Base-by-base conservation (phyloP, 2,888 invertebrate genomes). In the Pogonocherus hispidulus region DNA sequence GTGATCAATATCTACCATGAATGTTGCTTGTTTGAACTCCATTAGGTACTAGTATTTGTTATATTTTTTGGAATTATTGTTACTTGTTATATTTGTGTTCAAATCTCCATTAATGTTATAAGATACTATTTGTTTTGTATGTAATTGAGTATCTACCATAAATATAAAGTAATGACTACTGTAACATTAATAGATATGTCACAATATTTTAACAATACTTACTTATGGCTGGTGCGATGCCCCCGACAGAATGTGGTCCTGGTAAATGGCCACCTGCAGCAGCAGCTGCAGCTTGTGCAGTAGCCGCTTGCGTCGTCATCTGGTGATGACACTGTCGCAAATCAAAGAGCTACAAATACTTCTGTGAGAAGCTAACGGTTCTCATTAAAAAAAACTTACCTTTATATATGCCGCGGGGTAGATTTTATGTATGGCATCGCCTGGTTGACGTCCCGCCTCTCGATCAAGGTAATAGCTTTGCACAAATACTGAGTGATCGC, bases 371-470 rank as follows among this genome's bases (percentile, higher is more conserved):
- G n/a, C n/a, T n/a, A n/a, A n/a, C n/a, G n/a, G n/a, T n/a, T n/a
- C n/a, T n/a, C n/a, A n/a, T n/a, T n/a, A 5, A n/a, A 6, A 14
- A 41, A 41, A 14, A 2, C 71, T 75, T 80, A 94, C 96, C 90
- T 98, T 99, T 74, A 98, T 97, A 83, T 96, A 97, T 60, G 98
- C 98, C 62, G 93, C 93, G 37, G 98, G 98, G 87, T 98, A 98
- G 76, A 99, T 97, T 89, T 99, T 99, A 86, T 99, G 99, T 20
- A 99, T 98, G 19, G 98, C 98, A 86, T 99, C 98, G 0, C 99
- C 98, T 0, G 99, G 98, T 63, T 96, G 94, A 59, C 98, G 88
- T 23, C 98, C 98, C 23, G 98, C 98, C 87, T 99, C 98, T 60
- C 98, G 89, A 87, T 99, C 99, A 81, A 99, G 87, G 87, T 98